A percentile compares a stretch with the other conserved stretches of the same genome.
Evolutionary conservation across 2,888 invertebrate genomes (phyloP).

Genomic region (Busseola fusca): DNA sequence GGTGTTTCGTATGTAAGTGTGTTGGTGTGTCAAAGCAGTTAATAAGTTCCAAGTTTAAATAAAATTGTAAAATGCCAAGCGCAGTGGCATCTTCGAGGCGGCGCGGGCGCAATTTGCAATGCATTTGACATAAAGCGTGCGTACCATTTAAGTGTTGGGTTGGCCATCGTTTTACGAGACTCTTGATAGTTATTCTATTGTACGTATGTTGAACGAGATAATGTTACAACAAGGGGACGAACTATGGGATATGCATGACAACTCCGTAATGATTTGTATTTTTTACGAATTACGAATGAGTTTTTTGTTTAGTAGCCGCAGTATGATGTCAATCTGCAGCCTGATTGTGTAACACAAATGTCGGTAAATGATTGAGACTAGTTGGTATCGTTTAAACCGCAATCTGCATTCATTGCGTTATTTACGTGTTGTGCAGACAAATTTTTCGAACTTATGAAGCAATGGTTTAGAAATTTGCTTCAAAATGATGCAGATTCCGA

Average conservation of each 20-base stretch:
- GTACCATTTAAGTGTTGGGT: constrained; percentile 76
- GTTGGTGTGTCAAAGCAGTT: constrained; percentile 60
- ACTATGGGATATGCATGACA: constrained; percentile 52
- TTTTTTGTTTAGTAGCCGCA: not conserved
- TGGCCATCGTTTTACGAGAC: constrained; percentile 76
- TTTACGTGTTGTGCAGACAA: no score
- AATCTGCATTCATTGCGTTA: no score
- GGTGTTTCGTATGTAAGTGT: constrained; percentile 53
- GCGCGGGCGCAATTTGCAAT: constrained; percentile 67
- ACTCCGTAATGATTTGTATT: constrained; percentile 1
- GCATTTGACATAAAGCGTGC: constrained; percentile 79
- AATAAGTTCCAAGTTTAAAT: constrained; percentile 63
- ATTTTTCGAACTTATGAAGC: no score
- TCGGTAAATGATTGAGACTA: no score
- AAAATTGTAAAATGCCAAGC: constrained; percentile 71
- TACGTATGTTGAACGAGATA: constrained; percentile 73
- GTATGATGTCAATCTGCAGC: not conserved
- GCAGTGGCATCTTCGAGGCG: constrained; percentile 66
- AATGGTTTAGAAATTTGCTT: no score
- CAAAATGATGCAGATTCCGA: no score
- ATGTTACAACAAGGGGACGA: constrained; percentile 72
- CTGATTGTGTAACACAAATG: no score
- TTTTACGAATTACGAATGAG: not conserved
- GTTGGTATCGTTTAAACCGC: no score
- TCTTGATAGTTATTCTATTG: constrained; percentile 81